Percentiles rank a stretch among this genome's conserved stretches.
These are phyloP conservation scores for Oeneis ivallda DNA, from an alignment of 2,888 invertebrate species.

Conservation along the genomic window DNA sequence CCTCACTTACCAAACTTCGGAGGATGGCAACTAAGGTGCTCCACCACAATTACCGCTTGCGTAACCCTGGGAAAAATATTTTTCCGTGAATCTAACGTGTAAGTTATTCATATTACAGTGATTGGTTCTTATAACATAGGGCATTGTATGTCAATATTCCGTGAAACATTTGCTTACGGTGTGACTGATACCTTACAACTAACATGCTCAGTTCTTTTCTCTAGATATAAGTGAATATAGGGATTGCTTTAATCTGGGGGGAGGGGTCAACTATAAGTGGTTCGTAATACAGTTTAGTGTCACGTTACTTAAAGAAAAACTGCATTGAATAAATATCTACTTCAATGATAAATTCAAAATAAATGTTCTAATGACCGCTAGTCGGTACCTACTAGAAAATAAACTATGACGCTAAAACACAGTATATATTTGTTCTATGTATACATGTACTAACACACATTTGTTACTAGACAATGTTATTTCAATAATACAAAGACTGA, in stretches of 20 bases:
- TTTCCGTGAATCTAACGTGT: conserved; percentile 82
- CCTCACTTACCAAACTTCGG: conserved; percentile 82
- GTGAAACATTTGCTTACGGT: conserved; percentile 64
- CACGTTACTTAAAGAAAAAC: conserved; percentile 53
- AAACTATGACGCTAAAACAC: conserved; percentile 67
- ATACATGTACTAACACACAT: conserved; percentile 58
- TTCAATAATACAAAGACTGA: conserved; percentile 51
- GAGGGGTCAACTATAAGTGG: conserved; percentile 52
- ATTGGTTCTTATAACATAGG: conserved; percentile 65
- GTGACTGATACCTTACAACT: conserved; percentile 63
- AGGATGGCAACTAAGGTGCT: conserved; percentile 82
- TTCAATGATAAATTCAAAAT: conserved; percentile 54
- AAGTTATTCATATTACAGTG: conserved; percentile 76
- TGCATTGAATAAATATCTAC: conserved; percentile 59
- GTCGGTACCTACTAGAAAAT: conserved; percentile 61
- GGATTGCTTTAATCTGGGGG: conserved; percentile 46
- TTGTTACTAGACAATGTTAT: conserved; percentile 57
- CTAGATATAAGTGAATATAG: conserved; percentile 60
- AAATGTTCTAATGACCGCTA: conserved; percentile 69
- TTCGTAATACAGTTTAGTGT: conserved; percentile 53
- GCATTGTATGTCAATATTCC: conserved; percentile 54
- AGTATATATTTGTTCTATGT: conserved; percentile 53
- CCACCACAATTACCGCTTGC: conserved; percentile 82
- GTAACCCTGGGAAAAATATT: conserved; percentile 82
- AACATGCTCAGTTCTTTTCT: conserved; percentile 65